Evolutionary conservation across 2,113 vertebrate genomes (phyloP).

Genomic region (Panthera tigris): DNA sequence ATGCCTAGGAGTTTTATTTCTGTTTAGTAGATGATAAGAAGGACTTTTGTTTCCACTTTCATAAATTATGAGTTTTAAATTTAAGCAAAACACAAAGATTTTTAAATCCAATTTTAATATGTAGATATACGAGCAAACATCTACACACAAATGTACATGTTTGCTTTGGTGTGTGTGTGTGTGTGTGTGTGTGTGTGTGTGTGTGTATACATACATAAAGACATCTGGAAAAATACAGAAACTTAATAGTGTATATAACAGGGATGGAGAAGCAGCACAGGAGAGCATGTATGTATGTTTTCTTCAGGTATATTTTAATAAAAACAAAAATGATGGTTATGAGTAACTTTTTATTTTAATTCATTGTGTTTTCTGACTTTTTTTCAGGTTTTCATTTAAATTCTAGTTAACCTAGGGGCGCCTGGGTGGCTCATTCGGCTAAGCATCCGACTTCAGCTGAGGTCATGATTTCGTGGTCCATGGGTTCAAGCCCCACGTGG

Average conservation of each 20-base stretch:
- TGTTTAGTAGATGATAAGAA: background rate
- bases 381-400: background rate
- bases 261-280: background rate
- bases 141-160: background rate
- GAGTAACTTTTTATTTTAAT: background rate
- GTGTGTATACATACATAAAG: background rate
- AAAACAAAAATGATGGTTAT: background rate
- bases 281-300: background rate
- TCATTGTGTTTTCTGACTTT: background rate
- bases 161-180: background rate
- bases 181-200: background rate
- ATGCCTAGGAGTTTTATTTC: background rate
- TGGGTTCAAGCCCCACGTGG: too few relatives aligned
- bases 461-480: too few relatives aligned
- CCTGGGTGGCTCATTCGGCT: too few relatives aligned
- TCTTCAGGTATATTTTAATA: background rate
- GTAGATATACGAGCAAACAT: background rate
- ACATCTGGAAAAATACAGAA: background rate
- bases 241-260: background rate
- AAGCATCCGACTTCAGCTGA: too few relatives aligned
- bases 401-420: too few relatives aligned
- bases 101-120: slow-evolving; percentile 1
- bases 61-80: background rate
- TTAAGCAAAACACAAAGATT: background rate
- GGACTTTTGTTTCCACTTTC: background rate